Conservation (phyloP, 2,113 vertebrate species). For the Plestiodon gilberti region DNA sequence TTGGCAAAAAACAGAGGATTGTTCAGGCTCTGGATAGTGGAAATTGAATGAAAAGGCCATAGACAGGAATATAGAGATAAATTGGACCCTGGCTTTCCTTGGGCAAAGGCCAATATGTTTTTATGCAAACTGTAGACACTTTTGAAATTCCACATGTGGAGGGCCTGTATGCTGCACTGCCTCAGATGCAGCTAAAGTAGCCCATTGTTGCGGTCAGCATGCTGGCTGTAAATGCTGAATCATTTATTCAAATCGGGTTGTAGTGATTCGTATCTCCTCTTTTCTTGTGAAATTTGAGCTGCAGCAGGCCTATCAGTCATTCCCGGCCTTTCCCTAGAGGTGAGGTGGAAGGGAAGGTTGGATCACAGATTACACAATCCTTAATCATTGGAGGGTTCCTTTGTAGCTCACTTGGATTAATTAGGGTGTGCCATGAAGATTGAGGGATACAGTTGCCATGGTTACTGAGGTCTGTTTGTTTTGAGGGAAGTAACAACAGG, state of each 20-base stretch:
- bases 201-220: not conserved
- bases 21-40: not conserved
- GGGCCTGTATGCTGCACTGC: not conserved
- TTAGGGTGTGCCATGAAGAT: slow-evolving; percentile 8
- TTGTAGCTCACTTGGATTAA: not conserved
- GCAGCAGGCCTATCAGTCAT: not conserved
- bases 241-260: not conserved
- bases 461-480: not conserved
- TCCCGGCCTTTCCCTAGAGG: no score
- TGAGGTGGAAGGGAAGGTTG: not conserved
- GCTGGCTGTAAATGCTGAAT: not conserved
- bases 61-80: not conserved
- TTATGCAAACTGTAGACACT: not conserved
- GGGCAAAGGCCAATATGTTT: not conserved
- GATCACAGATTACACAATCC: not conserved
- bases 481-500: not conserved
- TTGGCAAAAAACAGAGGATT: no score
- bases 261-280: not conserved
- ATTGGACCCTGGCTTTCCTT: not conserved
- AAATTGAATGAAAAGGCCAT: not conserved
- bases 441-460: not conserved
- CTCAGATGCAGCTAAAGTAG: not conserved
- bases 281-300: not conserved
- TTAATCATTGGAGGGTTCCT: slow-evolving; percentile 4
- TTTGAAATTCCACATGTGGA: not conserved